Evolutionary conservation across 1,140 invertebrate genomes (phyloP), one percentile per base, ranked within the genome.

Genomic region (Pseudachorutes palmiensis): DNA sequence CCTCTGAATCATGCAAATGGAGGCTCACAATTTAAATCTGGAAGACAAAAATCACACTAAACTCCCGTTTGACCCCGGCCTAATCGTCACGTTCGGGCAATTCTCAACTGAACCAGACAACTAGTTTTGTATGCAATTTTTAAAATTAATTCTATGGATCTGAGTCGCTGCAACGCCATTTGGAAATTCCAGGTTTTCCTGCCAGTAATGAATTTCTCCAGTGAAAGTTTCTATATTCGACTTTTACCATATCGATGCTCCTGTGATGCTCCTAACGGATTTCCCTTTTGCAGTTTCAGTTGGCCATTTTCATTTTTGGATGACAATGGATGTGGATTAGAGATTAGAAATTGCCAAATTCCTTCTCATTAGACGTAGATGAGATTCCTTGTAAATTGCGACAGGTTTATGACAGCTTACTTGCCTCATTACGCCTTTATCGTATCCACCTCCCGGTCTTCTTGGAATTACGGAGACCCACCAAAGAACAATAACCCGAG

Each of bases 271-370:
- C n/a, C n/a, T n/a, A n/a, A n/a, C n/a, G n/a, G n/a, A n/a, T n/a
- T n/a, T n/a, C n/a, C n/a, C n/a, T n/a, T n/a, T n/a, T n/a, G n/a
- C n/a, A n/a, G n/a, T n/a, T n/a, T n/a, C n/a, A n/a, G n/a, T n/a
- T n/a, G n/a, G n/a, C n/a, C n/a, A n/a, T n/a, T n/a, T n/a, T n/a
- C n/a, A n/a, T n/a, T n/a, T n/a, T n/a, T n/a, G n/a, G n/a, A n/a
- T n/a, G n/a, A n/a, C n/a, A n/a, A n/a, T n/a, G n/a, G n/a, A n/a
- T n/a, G 36, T 45, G 36, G 36, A 45, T 45, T 45, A 45, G 36
- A 45, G 36, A 45, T 45, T 45, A 45, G 36, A 45, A 45, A 45
- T 45, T 45, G 36, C 36, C 36, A 45, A 45, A 45, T 45, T 45
- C 36, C 36, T 45, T 45, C 36, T 45, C 36, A 45, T 45, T 45